Evolutionary conservation across 2,888 invertebrate species (phyloP).

Genomic region (Xanthorhoe designata): DNA sequence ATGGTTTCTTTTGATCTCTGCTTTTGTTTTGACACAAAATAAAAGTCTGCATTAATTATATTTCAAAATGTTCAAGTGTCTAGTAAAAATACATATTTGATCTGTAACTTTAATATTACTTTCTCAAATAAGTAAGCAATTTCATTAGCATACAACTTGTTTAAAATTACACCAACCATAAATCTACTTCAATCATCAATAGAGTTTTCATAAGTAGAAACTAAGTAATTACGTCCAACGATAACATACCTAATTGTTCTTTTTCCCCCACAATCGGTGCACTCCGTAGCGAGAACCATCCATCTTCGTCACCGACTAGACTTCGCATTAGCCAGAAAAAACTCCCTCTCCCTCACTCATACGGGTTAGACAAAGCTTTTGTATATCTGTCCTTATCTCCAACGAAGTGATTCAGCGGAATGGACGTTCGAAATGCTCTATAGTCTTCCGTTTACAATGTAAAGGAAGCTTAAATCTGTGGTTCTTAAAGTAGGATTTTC

Average conservation of each 20-base stretch:
- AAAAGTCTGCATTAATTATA: no score
- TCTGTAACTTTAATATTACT: not conserved
- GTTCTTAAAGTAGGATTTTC: constrained; percentile 34
- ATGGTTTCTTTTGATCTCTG: no score
- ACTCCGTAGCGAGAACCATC: constrained; percentile 74
- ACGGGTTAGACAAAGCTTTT: constrained; percentile 51
- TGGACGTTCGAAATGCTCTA: constrained; percentile 59
- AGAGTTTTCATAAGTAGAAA: constrained; percentile 3
- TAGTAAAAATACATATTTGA: no score
- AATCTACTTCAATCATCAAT: constrained; percentile 1
- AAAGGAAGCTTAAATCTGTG: constrained; percentile 2
- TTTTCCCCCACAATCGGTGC: constrained; percentile 53
- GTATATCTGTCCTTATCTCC: constrained; percentile 62
- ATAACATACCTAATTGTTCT: constrained; percentile 47
- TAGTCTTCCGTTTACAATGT: constrained; percentile 37
- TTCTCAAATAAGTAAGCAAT: not conserved
- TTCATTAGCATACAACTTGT: not conserved
- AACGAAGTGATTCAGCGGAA: constrained; percentile 76
- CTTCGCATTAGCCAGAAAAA: constrained; percentile 71
- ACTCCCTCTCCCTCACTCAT: constrained; percentile 58
- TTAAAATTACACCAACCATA: not conserved
- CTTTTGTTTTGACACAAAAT: no score
- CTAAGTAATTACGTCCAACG: constrained; percentile 8
- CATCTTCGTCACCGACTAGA: constrained; percentile 81
- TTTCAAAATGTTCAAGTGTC: no score